These are phyloP conservation scores for Eospalax fontanierii DNA, from an alignment of 2,797 vertebrate genomes.

Conservation along the genomic window DNA sequence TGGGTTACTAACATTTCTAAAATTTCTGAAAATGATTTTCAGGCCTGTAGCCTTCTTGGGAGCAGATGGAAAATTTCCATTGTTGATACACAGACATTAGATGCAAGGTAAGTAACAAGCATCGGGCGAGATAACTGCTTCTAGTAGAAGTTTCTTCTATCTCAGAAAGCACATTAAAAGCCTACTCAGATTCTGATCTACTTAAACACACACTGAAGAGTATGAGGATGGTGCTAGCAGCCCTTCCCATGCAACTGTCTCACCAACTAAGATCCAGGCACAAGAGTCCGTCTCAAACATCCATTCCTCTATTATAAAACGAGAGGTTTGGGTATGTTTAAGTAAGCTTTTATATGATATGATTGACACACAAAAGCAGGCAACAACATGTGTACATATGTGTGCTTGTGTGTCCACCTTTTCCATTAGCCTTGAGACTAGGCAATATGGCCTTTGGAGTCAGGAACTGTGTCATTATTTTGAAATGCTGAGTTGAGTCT, in stretches of 20 bases:
- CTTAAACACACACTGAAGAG: background rate
- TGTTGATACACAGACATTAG: conserved; percentile 72
- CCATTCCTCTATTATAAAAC: background rate
- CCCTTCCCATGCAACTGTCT: background rate
- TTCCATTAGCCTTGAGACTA: background rate
- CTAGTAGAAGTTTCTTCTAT: conserved; percentile 41
- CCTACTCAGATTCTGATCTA: background rate
- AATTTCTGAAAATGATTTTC: conserved; percentile 83
- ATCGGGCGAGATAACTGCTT: conserved; percentile 12
- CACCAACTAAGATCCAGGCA: background rate
- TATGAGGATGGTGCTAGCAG: fast-evolving
- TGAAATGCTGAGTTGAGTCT: background rate
- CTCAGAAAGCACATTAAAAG: conserved; percentile 58
- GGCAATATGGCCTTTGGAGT: background rate
- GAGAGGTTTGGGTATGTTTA: background rate
- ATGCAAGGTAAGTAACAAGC: conserved; percentile 69
- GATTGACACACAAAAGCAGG: background rate
- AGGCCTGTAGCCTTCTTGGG: conserved; percentile 66
- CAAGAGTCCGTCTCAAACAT: background rate
- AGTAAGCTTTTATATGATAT: background rate
- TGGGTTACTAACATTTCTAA: conserved; percentile 76
- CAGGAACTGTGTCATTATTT: background rate
- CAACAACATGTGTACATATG: background rate
- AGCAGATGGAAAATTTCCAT: conserved; percentile 80
- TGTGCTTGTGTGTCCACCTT: background rate